Evolutionary conservation across 2,797 vertebrate species (phyloP).

Genomic region (Etheostoma perlongum): DNA sequence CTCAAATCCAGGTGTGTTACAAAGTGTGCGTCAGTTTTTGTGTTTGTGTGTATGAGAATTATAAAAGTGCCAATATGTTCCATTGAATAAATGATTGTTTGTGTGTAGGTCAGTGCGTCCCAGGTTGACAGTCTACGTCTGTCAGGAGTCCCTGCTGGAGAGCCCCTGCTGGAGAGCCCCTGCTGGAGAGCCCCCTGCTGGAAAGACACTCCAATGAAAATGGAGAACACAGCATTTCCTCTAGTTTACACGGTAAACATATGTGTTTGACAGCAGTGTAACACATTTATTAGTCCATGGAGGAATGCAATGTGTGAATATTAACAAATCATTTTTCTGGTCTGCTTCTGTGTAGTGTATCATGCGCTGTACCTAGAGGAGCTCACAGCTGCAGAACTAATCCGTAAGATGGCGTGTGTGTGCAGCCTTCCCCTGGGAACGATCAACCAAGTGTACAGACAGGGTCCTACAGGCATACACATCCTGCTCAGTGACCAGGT

Average conservation of each 20-base stretch:
- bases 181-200: conserved; percentile 82
- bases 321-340: not conserved
- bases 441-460: conserved; percentile 95
- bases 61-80: not conserved
- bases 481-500: conserved; percentile 95
- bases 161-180: conserved; percentile 85
- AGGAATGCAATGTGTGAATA: not conserved
- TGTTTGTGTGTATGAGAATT: not conserved
- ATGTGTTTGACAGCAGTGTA: not conserved
- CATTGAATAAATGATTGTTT: conserved; percentile 19
- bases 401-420: conserved; percentile 92
- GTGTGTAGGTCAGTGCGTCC: conserved; percentile 92
- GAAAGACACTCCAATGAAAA: conserved; percentile 87
- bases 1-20: conserved; percentile 92
- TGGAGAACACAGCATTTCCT: conserved; percentile 84
- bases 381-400: conserved; percentile 92
- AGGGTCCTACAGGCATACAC: conserved; percentile 95
- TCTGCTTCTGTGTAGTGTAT: conserved; percentile 84
- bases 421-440: conserved; percentile 92
- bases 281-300: not conserved
- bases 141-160: conserved; percentile 86
- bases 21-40: not conserved
- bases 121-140: conserved; percentile 94
- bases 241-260: conserved; percentile 90
- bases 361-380: conserved; percentile 96